Percentiles rank a stretch among this genome's conserved stretches.
Evolutionary conservation across 2,888 invertebrate genomes (phyloP).

Genomic region (Mesoligia furuncula): DNA sequence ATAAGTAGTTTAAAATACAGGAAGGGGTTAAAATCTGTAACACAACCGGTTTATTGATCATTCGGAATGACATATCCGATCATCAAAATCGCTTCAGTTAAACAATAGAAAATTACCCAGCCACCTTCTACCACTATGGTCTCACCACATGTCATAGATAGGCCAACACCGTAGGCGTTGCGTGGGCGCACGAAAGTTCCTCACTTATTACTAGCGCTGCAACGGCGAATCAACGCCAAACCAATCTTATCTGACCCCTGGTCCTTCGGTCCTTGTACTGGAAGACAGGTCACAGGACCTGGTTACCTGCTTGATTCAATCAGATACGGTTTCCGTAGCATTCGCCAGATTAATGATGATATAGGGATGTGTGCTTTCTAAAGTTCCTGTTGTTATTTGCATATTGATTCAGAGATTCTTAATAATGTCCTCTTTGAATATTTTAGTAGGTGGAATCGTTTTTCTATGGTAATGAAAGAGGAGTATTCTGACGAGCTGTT

Average conservation of each 20-base stretch:
- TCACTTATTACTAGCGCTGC: constrained; percentile 84
- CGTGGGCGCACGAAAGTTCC: constrained; percentile 87
- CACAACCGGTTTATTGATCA: background rate
- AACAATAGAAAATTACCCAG: constrained; percentile 9
- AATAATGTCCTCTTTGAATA: constrained; percentile 52
- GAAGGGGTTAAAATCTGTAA: background rate
- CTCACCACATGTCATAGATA: constrained; percentile 76
- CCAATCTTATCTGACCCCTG: constrained; percentile 73
- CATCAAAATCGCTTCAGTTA: constrained; percentile 2
- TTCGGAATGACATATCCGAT: background rate
- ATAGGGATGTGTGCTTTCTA: constrained; percentile 74
- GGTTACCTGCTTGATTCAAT: constrained; percentile 79
- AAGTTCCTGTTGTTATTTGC: constrained; percentile 71
- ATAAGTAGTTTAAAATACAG: background rate
- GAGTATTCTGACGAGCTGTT: background rate
- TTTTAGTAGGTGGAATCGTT: constrained; percentile 30
- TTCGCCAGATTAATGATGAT: constrained; percentile 84
- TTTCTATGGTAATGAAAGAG: constrained; percentile 46
- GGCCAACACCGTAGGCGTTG: constrained; percentile 81
- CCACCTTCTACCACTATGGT: constrained; percentile 66
- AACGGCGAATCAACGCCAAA: constrained; percentile 76
- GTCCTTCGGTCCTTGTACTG: constrained; percentile 31
- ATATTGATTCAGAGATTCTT: constrained; percentile 66
- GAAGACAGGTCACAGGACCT: constrained; percentile 68
- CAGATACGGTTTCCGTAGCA: constrained; percentile 81